Percentiles rank a stretch among this genome's conserved stretches.
Conservation (phyloP, 2,113 vertebrate species). For the Gracilinanus agilis region DNA sequence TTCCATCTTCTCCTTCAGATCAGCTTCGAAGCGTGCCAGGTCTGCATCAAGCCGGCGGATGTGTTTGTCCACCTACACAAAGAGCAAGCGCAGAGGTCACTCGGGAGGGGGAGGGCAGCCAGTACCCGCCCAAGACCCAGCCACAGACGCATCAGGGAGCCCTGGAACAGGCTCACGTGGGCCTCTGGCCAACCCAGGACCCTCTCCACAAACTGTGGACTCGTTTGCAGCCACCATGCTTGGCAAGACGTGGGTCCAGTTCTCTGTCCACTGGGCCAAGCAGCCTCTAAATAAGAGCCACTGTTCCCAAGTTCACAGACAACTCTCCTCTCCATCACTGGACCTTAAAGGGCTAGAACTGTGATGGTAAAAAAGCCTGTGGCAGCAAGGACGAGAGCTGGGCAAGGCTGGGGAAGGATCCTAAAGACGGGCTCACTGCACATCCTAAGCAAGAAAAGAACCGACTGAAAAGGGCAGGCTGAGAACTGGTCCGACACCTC, state of each 20-base stretch:
- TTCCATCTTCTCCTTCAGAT: slow-evolving; percentile 98
- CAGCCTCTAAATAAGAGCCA: neutral
- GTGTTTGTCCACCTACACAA: slow-evolving; percentile 95
- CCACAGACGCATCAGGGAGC: neutral
- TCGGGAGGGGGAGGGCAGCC: too few species aligned
- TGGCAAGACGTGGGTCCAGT: too few species aligned
- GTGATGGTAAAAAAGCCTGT: too few species aligned
- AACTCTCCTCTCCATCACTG: too few species aligned
- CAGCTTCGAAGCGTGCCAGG: slow-evolving; percentile 96
- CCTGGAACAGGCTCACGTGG: neutral
- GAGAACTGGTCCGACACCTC: neutral
- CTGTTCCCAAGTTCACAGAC: fast-evolving
- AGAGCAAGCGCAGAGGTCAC: fast-evolving
- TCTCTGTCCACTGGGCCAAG: neutral
- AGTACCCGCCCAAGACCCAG: neutral
- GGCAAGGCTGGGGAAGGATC: fast-evolving
- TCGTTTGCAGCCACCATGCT: neutral
- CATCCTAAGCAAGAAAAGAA: neutral
- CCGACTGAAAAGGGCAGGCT: neutral
- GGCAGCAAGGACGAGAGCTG: neutral
- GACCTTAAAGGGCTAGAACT: neutral
- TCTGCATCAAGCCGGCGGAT: slow-evolving; percentile 97
- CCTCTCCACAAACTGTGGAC: too few species aligned
- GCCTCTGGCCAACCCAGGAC: neutral
- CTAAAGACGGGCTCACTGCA: neutral